Conservation (phyloP, 1,140 invertebrate genomes). For the Brachionus plicatilis region DNA sequence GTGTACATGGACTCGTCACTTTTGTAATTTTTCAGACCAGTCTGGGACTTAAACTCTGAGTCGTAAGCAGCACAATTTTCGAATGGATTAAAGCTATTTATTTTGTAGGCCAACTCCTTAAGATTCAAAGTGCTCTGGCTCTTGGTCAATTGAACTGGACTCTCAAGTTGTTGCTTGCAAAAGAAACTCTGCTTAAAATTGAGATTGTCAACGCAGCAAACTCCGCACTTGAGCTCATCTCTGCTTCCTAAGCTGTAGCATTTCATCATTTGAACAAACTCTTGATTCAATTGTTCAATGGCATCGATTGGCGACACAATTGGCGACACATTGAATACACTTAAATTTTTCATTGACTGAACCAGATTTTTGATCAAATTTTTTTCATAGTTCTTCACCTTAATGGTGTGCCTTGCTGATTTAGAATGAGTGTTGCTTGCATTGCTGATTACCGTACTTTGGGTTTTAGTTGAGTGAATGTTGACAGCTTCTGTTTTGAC, state of each 20-base stretch:
- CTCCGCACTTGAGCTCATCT: background rate
- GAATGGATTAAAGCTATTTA: conserved; percentile 15
- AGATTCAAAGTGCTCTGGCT: conserved; percentile 3
- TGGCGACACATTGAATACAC: background rate
- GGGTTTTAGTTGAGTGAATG: background rate
- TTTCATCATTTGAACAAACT: conserved; percentile 1
- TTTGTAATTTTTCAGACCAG: background rate
- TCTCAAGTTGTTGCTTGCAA: background rate
- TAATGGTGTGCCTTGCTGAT: background rate
- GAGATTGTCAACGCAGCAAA: background rate
- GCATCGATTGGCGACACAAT: background rate
- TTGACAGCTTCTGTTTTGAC: background rate
- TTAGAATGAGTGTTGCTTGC: background rate
- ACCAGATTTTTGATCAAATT: background rate
- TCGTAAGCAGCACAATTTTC: background rate
- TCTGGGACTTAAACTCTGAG: background rate
- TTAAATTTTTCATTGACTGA: conserved; percentile 1
- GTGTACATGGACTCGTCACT: background rate
- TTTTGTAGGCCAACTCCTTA: background rate
- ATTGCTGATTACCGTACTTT: background rate
- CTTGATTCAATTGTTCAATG: background rate
- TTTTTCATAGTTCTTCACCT: conserved; percentile 16
- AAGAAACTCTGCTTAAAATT: conserved; percentile 14
- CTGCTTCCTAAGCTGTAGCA: background rate
- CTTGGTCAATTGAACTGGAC: background rate